phyloP scores from a whole-genome alignment of 2,888 invertebrate genomes.

The Meiosimyza platycephala region DNA sequence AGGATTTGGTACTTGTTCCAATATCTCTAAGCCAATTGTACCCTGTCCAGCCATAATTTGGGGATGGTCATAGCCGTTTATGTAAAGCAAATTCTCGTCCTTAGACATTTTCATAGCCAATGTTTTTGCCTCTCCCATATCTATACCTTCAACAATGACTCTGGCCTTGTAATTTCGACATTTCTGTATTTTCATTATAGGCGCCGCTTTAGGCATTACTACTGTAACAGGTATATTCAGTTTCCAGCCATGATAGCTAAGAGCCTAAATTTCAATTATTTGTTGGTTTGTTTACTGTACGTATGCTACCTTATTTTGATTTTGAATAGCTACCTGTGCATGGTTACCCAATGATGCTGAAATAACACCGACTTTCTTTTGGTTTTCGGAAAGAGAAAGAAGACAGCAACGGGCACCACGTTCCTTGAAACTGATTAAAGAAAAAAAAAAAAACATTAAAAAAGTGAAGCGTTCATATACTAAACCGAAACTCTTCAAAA shows the following conservation, averaged over 20 bases:
- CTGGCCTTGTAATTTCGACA: slow-evolving; percentile 87
- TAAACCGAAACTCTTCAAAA: too few relatives aligned
- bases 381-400: slow-evolving; percentile 78
- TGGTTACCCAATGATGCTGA: slow-evolving; percentile 96
- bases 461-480: too few relatives aligned
- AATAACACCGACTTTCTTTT: slow-evolving; percentile 83
- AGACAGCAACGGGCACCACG: slow-evolving; percentile 91
- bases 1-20: slow-evolving; percentile 88
- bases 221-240: slow-evolving; percentile 82
- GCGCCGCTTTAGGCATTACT: slow-evolving; percentile 95
- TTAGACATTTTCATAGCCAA: slow-evolving; percentile 81
- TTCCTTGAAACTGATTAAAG: slow-evolving; percentile 83
- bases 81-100: slow-evolving; percentile 79
- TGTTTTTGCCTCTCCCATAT: slow-evolving; percentile 87
- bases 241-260: slow-evolving; percentile 82
- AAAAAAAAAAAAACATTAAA: not conserved
- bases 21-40: slow-evolving; percentile 91
- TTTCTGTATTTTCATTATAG: slow-evolving; percentile 94
- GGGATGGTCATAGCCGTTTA: slow-evolving; percentile 96
- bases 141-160: slow-evolving; percentile 79
- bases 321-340: slow-evolving; percentile 71
- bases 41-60: slow-evolving; percentile 96
- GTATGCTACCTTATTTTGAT: not conserved
- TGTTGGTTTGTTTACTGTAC: too few relatives aligned
- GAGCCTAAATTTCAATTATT: slow-evolving; percentile 56